Base-by-base conservation (phyloP, 2,888 invertebrate genomes). In the Caenorhabditis sulstoni region DNA sequence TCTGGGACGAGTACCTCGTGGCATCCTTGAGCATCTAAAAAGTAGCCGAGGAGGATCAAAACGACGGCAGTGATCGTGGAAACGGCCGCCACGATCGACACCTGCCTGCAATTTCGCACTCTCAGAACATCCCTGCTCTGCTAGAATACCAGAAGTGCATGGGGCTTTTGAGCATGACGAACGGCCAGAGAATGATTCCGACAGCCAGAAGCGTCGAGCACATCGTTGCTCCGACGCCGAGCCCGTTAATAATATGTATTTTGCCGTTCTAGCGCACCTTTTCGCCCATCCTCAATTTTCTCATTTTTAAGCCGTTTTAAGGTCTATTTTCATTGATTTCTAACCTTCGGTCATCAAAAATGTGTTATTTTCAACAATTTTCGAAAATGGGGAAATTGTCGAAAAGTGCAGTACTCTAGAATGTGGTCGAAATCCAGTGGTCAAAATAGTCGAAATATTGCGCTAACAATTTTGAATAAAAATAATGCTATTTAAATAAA, bases 91-190 rank as follows among this genome's bases (percentile, higher is more conserved):
- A 75, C 70, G 12, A 83, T 83, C 7, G 83, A 83, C 12, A 83
- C 81, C 68, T 83, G 83, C 83, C 82, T 82, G 66, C 37, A 37
- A 11, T 37, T 11, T 5, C 7, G 11, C 11, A 8, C n/a, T n/a
- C n/a, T n/a, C n/a, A n/a, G n/a, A n/a, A n/a, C n/a, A n/a, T n/a
- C n/a, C n/a, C n/a, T n/a, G n/a, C n/a, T n/a, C n/a, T n/a, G n/a
- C n/a, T n/a, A n/a, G n/a, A n/a, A n/a, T n/a, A 81, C 82, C 83
- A 83, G 52, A 83, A 83, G 50, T 83, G 73, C 64, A 74, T 74
- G 4, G 83, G 83, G 58, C 83, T 83, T 16, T 79, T 70, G 23
- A 83, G 49, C 73, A 83, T 76, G 29, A 76, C 68, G 49, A 79
- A 73, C 20, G 83, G 83, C 83, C 83, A 83, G 7, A 83, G 18